Evolutionary conservation across 2,113 vertebrate genomes (phyloP).

Genomic region (Stercorarius parasiticus): DNA sequence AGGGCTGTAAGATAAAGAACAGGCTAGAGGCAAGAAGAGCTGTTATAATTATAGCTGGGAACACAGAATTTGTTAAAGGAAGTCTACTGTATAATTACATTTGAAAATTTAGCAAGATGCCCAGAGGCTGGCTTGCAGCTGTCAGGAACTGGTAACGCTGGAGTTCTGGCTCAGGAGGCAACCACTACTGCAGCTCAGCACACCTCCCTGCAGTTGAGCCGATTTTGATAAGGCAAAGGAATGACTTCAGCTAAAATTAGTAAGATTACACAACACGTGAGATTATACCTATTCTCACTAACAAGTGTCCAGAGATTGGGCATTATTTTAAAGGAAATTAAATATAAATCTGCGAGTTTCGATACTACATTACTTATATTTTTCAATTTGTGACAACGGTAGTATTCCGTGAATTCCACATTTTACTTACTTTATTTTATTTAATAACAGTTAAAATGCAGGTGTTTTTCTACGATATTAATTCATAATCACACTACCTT

Average conservation of each 20-base stretch:
- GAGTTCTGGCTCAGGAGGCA: slow-evolving; percentile 69
- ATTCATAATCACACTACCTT: not conserved
- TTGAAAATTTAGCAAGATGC: slow-evolving; percentile 82
- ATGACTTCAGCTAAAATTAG: not conserved
- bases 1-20: slow-evolving; percentile 73
- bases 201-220: not conserved
- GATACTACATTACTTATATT: not conserved
- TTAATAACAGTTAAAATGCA: not conserved
- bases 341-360: not conserved
- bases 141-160: slow-evolving; percentile 73
- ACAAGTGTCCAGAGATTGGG: not conserved
- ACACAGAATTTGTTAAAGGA: slow-evolving; percentile 80
- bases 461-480: not conserved
- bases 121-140: slow-evolving; percentile 81
- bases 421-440: not conserved
- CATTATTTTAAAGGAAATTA: not conserved
- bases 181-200: slow-evolving; percentile 43
- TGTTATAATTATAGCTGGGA: slow-evolving; percentile 78
- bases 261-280: not conserved
- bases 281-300: not conserved
- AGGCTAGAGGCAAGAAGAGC: slow-evolving; percentile 76
- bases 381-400: not conserved
- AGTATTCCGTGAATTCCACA: not conserved
- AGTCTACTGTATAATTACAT: slow-evolving; percentile 84
- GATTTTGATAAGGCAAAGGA: slow-evolving; percentile 29